phyloP scores from a whole-genome alignment of 2,113 vertebrate species.

The Sander lucioperca region DNA sequence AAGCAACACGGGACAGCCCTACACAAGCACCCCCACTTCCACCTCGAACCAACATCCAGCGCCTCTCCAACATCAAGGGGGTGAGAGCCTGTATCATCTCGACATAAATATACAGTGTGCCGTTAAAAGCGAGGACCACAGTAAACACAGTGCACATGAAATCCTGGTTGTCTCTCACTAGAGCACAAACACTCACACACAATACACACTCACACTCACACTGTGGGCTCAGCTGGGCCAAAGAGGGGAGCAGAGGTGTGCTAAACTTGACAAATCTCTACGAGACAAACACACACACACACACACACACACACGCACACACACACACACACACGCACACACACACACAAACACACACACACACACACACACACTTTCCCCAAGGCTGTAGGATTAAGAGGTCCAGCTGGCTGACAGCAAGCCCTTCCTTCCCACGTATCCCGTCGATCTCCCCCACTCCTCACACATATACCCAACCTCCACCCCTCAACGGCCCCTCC shows the following conservation, averaged over 20 bases:
- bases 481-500: conserved; percentile 47
- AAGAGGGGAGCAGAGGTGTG: conserved; percentile 80
- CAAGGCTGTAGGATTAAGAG: conserved; percentile 88
- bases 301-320: conserved; percentile 68
- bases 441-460: conserved; percentile 70
- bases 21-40: not conserved
- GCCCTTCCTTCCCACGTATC: conserved; percentile 85
- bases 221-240: conserved; percentile 81
- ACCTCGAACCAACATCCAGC: conserved; percentile 54
- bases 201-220: conserved; percentile 44
- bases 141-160: conserved; percentile 73
- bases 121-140: conserved; percentile 72
- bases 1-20: conserved; percentile 32
- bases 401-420: conserved; percentile 88
- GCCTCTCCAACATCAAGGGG: conserved; percentile 71
- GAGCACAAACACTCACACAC: conserved; percentile 53
- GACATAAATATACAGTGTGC: conserved; percentile 74
- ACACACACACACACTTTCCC: conserved; percentile 81
- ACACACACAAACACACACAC: conserved; percentile 54
- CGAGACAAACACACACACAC: conserved; percentile 67
- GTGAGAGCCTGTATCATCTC: conserved; percentile 69
- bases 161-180: conserved; percentile 63
- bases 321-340: conserved; percentile 52
- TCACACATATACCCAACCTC: conserved; percentile 18
- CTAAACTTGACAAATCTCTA: conserved; percentile 82